Evolutionary conservation across 2,888 invertebrate genomes (phyloP), one percentile per base, ranked within the genome.

Genomic region (Seira musarum): DNA sequence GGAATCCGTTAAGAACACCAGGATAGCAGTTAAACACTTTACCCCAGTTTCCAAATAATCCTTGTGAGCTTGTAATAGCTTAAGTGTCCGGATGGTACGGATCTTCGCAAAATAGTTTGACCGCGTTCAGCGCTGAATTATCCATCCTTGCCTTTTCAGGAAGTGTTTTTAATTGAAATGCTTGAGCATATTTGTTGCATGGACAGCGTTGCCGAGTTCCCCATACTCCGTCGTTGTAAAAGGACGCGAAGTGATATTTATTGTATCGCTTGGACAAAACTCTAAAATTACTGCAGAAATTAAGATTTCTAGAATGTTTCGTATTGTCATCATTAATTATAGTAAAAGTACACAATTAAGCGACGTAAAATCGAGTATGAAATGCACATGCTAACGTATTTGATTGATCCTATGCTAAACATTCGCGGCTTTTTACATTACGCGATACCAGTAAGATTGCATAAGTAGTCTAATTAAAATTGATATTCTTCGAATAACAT

Each of bases 221-320:
- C 80, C 80, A 80, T n/a, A 49, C 60, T 8, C 80, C 80, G 69
- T 69, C 74, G 25, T 75, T 3, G 80, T 74, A 19, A 70, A 35
- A 3, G 40, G 64, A n/a, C 61, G 68, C 3, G 74, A 74, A 3
- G 73, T 68, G 1, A 80, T 74, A 22, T 74, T 73, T 21, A 68
- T 53, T n/a, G n/a, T n/a, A n/a, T n/a, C n/a, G n/a, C n/a, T n/a
- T n/a, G n/a, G n/a, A n/a, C n/a, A n/a, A n/a, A n/a, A n/a, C n/a
- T n/a, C n/a, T n/a, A n/a, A n/a, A n/a, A n/a, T n/a, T n/a, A n/a
- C n/a, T n/a, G n/a, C n/a, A n/a, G n/a, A n/a, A n/a, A n/a, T n/a
- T n/a, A n/a, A n/a, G n/a, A n/a, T n/a, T n/a, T n/a, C n/a, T n/a
- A n/a, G n/a, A n/a, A n/a, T n/a, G n/a, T n/a, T n/a, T n/a, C n/a